Evolutionary conservation across 2,113 vertebrate genomes (phyloP).

Genomic region (Anoura caudifer): DNA sequence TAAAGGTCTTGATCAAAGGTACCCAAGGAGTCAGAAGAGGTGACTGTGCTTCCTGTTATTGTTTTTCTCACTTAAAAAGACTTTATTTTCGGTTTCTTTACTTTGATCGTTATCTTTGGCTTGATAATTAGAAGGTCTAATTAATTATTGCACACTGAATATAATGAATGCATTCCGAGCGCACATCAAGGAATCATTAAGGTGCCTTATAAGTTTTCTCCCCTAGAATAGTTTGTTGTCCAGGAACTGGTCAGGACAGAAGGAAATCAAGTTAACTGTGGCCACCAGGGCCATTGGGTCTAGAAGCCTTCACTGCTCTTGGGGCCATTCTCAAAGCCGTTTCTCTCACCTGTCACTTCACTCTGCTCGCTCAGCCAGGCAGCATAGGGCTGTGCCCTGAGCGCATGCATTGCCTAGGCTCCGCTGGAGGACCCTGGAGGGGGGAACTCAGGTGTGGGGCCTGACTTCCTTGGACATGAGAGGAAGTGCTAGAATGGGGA

Average conservation of each 20-base stretch:
- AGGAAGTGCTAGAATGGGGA: neutral
- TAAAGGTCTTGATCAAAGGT: neutral
- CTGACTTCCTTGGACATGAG: neutral
- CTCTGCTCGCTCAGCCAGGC: neutral
- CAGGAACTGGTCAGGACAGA: neutral
- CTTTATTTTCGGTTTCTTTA: neutral
- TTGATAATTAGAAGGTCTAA: neutral
- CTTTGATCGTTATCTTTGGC: neutral
- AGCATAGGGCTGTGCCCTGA: neutral
- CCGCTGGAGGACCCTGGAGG: neutral
- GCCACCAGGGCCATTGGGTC: neutral
- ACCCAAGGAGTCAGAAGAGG: neutral
- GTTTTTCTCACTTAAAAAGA: neutral
- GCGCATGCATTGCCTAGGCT: no score
- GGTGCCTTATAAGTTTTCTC: neutral
- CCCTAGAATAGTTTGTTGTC: neutral
- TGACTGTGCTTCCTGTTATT: constrained; percentile 10
- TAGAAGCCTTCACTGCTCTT: neutral
- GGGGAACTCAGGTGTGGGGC: neutral
- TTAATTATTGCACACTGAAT: neutral
- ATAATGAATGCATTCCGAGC: neutral
- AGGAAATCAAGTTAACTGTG: neutral
- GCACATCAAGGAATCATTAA: neutral
- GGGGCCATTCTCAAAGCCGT: neutral
- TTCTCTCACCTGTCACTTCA: neutral